Percentiles rank a stretch among this genome's conserved stretches.
These are phyloP conservation scores for Odontocerum albicorne DNA, from an alignment of 2,888 invertebrate species.

Conservation along the genomic window DNA sequence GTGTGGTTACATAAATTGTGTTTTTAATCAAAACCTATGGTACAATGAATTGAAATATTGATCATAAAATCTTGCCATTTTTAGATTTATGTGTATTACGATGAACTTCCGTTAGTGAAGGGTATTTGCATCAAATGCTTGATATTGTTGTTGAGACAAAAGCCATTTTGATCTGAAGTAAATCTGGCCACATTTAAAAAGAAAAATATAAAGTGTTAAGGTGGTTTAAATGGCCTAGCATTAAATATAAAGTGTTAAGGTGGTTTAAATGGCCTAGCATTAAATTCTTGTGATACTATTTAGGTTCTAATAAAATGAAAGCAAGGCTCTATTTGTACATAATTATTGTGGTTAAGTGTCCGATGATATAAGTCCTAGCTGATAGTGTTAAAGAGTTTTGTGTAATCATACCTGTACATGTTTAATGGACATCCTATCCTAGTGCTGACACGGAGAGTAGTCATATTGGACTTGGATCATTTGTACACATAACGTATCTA, in stretches of 20 bases:
- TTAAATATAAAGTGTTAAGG: slow-evolving; percentile 15
- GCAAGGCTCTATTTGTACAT: slow-evolving; percentile 37
- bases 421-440: too few relatives aligned
- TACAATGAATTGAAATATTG: slow-evolving; percentile 14
- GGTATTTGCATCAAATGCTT: slow-evolving; percentile 35
- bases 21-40: slow-evolving; percentile 21
- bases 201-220: slow-evolving; percentile 1
- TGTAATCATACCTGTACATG: too few relatives aligned
- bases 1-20: slow-evolving; percentile 7
- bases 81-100: slow-evolving; percentile 15
- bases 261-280: slow-evolving; percentile 33
- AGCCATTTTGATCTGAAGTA: slow-evolving; percentile 23
- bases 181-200: slow-evolving; percentile 26
- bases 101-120: slow-evolving; percentile 15
- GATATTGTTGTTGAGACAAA: slow-evolving; percentile 21
- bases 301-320: slow-evolving; percentile 34
- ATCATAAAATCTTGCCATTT: slow-evolving; percentile 28
- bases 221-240: slow-evolving; percentile 32
- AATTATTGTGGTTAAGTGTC: slow-evolving; percentile 27
- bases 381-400: slow-evolving; percentile 27
- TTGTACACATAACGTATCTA: too few relatives aligned
- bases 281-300: slow-evolving; percentile 37
- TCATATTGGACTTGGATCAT: too few relatives aligned
- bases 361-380: slow-evolving; percentile 31
- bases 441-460: too few relatives aligned